Base-by-base conservation (phyloP, 2,113 vertebrate species). In the Aegithalos caudatus region DNA sequence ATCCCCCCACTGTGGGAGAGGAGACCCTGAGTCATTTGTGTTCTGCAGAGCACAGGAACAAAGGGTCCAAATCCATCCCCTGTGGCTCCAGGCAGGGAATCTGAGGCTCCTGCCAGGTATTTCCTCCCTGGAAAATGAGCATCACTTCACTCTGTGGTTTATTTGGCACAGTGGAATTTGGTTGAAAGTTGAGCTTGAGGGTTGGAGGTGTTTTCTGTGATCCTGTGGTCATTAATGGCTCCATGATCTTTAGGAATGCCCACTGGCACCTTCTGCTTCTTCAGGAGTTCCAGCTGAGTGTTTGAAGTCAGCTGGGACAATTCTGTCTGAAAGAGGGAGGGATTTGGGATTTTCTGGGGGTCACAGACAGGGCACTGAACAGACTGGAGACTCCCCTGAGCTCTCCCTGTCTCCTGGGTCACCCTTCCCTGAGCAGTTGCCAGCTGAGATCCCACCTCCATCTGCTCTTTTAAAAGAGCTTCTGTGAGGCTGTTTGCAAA, bases 401-500 rank as follows among this genome's bases (percentile, higher is more conserved):
- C 54, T 17, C 9, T 7, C 8, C 47, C 29, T 69, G 38, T 51
- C 83, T 70, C 79, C 47, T 57, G 67, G 74, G 44, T 91, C 22
- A 1, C 58, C 35, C 37, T 48, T 93, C 53, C 61, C 67, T 4
- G 2, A 78, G 58, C 7, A 1, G 17, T 19, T 0, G 7, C 79
- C 93, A 94, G 87, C 91, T 60, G 69, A 82, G 70, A 81, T 70
- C 81, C 85, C 65, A 86, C 79, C 87, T 90, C 91, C 80, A 6
- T 83, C 88, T 93, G 81, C 80, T 62, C 42, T 31, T 56, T 76
- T 7, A 11, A 11, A 72, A 83, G 91, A 95, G 60, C 92, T 92
- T 65, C 95, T 92, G 62, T 24, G 65, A 2, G 8, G 72, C 82
- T 95, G 92, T 96, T 96, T 97, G 89, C 86, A 85, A 88, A 76